phyloP scores from a whole-genome alignment of 2,888 invertebrate genomes.

The Sympetrum striolatum region DNA sequence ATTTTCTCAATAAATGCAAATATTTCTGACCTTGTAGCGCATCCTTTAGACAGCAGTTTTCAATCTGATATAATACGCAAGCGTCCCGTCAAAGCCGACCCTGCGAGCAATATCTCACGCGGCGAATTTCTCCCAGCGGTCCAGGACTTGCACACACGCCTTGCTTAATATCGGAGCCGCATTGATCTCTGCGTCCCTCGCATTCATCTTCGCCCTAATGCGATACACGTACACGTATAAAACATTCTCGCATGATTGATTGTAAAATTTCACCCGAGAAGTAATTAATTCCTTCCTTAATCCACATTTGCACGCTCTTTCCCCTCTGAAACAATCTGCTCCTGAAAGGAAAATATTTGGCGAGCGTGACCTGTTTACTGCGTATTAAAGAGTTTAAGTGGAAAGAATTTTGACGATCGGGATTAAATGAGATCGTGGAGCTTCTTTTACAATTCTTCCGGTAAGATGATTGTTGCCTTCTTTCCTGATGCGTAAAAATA shows the following conservation, averaged over 20 bases:
- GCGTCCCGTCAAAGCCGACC: neutral
- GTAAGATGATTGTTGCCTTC: too few relatives aligned
- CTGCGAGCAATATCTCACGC: neutral
- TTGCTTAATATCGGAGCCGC: neutral
- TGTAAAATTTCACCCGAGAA: neutral
- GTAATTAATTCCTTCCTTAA: neutral
- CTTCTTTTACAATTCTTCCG: too few relatives aligned
- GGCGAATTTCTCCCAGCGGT: neutral
- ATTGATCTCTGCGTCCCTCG: neutral
- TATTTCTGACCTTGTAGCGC: too few relatives aligned
- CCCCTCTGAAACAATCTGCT: neutral
- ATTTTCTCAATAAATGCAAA: too few relatives aligned
- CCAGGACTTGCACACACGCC: neutral
- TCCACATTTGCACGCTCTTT: neutral
- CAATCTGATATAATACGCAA: neutral
- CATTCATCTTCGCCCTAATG: neutral
- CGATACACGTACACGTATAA: neutral
- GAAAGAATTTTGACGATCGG: too few relatives aligned
- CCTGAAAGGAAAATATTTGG: too few relatives aligned
- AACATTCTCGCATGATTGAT: neutral
- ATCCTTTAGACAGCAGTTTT: too few relatives aligned
- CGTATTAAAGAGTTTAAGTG: too few relatives aligned
- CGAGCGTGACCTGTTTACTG: too few relatives aligned
- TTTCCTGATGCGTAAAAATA: too few relatives aligned
- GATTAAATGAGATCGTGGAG: too few relatives aligned